Evolutionary conservation across 1,140 invertebrate species (phyloP).

Genomic region (Temnothorax longispinosus): DNA sequence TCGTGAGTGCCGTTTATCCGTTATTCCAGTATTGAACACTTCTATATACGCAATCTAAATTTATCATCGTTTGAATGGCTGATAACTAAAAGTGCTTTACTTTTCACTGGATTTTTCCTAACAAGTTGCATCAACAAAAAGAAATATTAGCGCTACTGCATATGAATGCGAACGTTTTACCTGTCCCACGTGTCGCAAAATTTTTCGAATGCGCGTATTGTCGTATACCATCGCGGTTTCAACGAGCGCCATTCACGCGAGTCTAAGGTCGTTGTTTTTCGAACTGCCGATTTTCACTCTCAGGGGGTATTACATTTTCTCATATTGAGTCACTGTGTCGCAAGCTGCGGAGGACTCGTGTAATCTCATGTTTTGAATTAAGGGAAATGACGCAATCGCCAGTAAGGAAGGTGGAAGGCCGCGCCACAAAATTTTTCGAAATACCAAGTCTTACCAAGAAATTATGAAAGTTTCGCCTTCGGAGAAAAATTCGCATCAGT

Average conservation of each 20-base stretch:
- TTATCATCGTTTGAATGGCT: constrained; percentile 4
- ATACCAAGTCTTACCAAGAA: constrained; percentile 46
- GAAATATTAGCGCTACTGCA: not conserved
- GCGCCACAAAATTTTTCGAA: constrained; percentile 57
- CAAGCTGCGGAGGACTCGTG: constrained; percentile 53
- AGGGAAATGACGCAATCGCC: constrained; percentile 59
- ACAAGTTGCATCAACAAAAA: not conserved
- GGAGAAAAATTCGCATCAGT: constrained; percentile 48
- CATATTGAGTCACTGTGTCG: constrained; percentile 59
- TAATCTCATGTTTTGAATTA: constrained; percentile 64
- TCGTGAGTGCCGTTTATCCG: constrained; percentile 5
- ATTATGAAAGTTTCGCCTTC: constrained; percentile 57
- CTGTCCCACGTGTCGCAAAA: not conserved
- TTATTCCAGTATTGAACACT: not conserved
- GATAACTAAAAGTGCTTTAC: not conserved
- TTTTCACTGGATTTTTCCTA: not conserved
- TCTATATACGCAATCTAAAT: constrained; percentile 1
- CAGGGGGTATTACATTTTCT: constrained; percentile 46
- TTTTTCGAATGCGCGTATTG: not conserved
- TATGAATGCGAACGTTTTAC: not conserved
- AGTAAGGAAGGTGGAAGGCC: constrained; percentile 43
- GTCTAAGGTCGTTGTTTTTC: constrained; percentile 33
- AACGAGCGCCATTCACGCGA: not conserved
- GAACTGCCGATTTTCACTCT: constrained; percentile 58
- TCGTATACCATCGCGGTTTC: not conserved